Evolutionary conservation across 2,888 invertebrate species (phyloP), one percentile per base, ranked within the genome.

Genomic region (Frankliniella intonsa): DNA sequence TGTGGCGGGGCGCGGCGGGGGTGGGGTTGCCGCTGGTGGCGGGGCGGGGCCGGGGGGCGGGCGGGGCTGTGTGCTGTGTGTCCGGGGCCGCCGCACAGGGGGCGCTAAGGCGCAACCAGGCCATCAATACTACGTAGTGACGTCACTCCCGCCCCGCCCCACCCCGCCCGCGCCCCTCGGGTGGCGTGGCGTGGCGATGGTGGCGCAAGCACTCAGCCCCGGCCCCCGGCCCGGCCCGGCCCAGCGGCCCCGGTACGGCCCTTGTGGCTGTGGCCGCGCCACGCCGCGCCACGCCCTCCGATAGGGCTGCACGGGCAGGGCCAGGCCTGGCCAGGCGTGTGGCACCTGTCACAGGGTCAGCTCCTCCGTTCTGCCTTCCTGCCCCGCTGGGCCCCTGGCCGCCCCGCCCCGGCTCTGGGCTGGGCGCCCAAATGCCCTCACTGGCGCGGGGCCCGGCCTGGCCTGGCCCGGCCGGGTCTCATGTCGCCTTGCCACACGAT

Each of bases 41-140:
- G 38, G 5, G 38, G 55, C 55, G 55, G n/a, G n/a, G n/a, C n/a
- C 38, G 2, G 38, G 55, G 5, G 14, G 62, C 62, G 62, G 62
- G 62, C 17, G 7, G 12, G 69, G 69, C 69, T 76, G 9, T 69
- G 69, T 8, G 25, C 69, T 76, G 69, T 22, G 22, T 85, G 84
- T 82, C 82, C 81, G 82, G 83, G 81, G 83, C 84, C 84, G 84
- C 84, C 84, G 81, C 69, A 76, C 69, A 76, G 69, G 69, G 69
- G 69, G 69, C 69, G 69, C 69, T 25, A 25, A 76, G 69, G 22
- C 69, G 69, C 69, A 76, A 25, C 69, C 69, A 76, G 69, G 69
- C 69, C 69, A 76, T 76, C 69, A 76, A 76, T 76, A 76, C 69
- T 76, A 76, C 69, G 69, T 76, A 76, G 69, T 76, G 69, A 76